Conservation (phyloP, 2,797 vertebrate species). For the Pseudochaenichthys georgianus region DNA sequence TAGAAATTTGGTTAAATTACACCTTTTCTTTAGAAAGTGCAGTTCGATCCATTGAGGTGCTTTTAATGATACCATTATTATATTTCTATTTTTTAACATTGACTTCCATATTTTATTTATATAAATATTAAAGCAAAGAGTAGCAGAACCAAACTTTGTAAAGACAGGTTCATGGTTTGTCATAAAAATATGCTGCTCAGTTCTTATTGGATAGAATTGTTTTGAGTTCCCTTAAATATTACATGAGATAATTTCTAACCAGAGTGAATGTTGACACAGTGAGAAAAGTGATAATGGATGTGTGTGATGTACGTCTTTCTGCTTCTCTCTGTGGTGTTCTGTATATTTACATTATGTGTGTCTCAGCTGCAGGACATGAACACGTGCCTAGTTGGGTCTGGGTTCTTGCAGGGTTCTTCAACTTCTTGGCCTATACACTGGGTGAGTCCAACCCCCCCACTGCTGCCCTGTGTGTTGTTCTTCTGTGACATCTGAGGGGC, state of each 20-base stretch:
- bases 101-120: no score
- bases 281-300: neutral
- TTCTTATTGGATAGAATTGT: neutral
- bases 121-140: neutral
- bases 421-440: conserved; percentile 96
- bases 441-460: conserved; percentile 85
- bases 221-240: neutral
- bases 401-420: conserved; percentile 94
- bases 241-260: neutral
- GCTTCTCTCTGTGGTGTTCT: conserved; percentile 9
- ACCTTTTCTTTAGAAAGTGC: no score
- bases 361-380: conserved; percentile 79
- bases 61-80: no score
- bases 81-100: no score
- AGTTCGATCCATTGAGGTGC: no score
- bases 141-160: neutral
- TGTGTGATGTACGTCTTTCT: neutral
- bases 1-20: no score
- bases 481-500: conserved; percentile 12
- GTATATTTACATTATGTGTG: conserved; percentile 48
- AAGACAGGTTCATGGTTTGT: neutral
- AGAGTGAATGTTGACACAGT: neutral
- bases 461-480: conserved; percentile 25
- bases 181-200: neutral
- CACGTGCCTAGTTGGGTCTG: conserved; percentile 95